Evolutionary conservation across 2,113 vertebrate genomes (phyloP).

Genomic region (Bos taurus): DNA sequence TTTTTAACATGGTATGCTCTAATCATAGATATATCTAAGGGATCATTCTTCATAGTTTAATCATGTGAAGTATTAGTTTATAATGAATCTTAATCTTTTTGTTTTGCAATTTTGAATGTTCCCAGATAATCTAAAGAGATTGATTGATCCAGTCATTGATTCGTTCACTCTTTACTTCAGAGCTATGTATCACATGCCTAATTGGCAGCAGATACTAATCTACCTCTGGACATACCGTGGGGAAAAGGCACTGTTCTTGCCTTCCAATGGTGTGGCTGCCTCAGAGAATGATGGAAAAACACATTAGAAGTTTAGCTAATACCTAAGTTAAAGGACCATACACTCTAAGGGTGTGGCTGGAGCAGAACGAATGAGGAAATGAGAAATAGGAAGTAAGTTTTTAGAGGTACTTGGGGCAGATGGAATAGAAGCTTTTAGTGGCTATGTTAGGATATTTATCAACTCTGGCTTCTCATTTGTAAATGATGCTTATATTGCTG

Average conservation of each 20-base stretch:
- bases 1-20: not conserved
- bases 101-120: conserved; percentile 1
- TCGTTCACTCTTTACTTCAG: not conserved
- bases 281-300: not conserved
- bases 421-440: not conserved
- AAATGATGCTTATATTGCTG: not conserved
- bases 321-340: not conserved
- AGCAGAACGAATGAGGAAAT: not conserved
- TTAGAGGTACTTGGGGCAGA: not conserved
- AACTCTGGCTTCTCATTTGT: not conserved
- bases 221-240: not conserved
- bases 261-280: not conserved
- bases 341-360: not conserved
- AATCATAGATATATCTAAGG: not conserved
- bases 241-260: not conserved
- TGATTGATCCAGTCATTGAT: not conserved
- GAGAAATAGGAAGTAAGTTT: not conserved
- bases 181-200: not conserved
- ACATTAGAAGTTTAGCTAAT: not conserved
- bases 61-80: not conserved
- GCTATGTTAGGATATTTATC: not conserved
- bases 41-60: not conserved
- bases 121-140: not conserved
- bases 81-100: not conserved
- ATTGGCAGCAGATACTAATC: not conserved